These are phyloP conservation scores for Saccostrea glomerata DNA, from an alignment of 1,140 invertebrate genomes.

Conservation along the genomic window DNA sequence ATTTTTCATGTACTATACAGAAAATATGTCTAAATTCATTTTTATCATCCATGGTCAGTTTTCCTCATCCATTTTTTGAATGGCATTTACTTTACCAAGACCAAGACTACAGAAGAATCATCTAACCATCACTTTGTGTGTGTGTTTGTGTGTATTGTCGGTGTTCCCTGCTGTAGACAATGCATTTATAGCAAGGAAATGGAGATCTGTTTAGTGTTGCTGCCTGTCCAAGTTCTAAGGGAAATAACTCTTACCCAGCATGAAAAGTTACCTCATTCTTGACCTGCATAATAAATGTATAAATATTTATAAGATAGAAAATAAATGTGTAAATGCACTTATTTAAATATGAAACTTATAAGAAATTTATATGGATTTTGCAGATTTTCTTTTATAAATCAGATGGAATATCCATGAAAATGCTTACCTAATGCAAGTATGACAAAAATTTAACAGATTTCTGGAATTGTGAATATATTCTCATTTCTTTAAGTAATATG, in stretches of 20 bases:
- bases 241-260: slow-evolving; percentile 10
- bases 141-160: slow-evolving; percentile 16
- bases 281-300: slow-evolving; percentile 3
- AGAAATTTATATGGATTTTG: background rate
- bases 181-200: background rate
- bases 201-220: slow-evolving; percentile 4
- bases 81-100: slow-evolving; percentile 28
- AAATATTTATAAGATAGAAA: background rate
- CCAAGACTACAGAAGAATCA: slow-evolving; percentile 1
- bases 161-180: background rate
- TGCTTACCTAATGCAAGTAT: too few species aligned
- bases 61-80: background rate
- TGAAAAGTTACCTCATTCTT: background rate
- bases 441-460: too few species aligned
- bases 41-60: background rate
- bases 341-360: background rate
- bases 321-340: background rate
- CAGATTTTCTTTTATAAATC: background rate
- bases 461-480: too few species aligned
- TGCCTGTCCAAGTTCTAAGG: background rate
- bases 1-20: slow-evolving; percentile 18
- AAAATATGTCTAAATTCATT: background rate
- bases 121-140: background rate
- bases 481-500: too few species aligned
- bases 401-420: too few species aligned